Evolutionary conservation across 2,888 invertebrate genomes (phyloP).

Genomic region (Stenurella melanura): DNA sequence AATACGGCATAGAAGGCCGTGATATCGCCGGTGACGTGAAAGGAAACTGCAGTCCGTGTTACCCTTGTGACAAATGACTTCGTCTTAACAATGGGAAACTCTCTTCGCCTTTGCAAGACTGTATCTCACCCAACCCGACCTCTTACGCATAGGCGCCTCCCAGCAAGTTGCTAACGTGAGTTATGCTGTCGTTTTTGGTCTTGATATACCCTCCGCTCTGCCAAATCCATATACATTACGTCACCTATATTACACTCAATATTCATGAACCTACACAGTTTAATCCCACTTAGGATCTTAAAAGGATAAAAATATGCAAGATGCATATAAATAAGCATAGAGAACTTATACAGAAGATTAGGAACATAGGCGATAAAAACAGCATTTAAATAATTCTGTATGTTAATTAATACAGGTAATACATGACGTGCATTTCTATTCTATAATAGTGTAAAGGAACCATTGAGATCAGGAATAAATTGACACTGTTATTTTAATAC

Average conservation of each 20-base stretch:
- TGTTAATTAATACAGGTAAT: background rate
- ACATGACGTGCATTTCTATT: constrained; percentile 1
- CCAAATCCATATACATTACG: constrained; percentile 36
- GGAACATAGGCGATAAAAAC: background rate
- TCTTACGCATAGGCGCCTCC: constrained; percentile 42
- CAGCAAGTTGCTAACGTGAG: constrained; percentile 28
- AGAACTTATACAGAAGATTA: constrained; percentile 9
- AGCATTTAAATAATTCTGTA: background rate
- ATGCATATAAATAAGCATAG: background rate
- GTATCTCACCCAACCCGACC: constrained; percentile 41
- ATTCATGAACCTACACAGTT: constrained; percentile 16
- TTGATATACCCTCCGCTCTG: constrained; percentile 2
- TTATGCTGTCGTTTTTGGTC: constrained; percentile 28
- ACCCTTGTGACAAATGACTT: constrained; percentile 58
- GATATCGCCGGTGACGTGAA: constrained; percentile 57
- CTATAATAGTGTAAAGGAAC: too few relatives aligned
- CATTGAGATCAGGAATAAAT: too few relatives aligned
- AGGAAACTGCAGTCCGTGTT: constrained; percentile 58
- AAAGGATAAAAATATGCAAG: background rate
- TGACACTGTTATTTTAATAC: too few relatives aligned
- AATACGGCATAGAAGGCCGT: constrained; percentile 53
- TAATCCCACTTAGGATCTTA: constrained; percentile 15
- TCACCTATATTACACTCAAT: constrained; percentile 28
- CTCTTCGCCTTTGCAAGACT: constrained; percentile 44
- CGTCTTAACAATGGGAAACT: constrained; percentile 53